Conservation (phyloP, 2,888 invertebrate genomes). For the Nomada hirtipes region DNA sequence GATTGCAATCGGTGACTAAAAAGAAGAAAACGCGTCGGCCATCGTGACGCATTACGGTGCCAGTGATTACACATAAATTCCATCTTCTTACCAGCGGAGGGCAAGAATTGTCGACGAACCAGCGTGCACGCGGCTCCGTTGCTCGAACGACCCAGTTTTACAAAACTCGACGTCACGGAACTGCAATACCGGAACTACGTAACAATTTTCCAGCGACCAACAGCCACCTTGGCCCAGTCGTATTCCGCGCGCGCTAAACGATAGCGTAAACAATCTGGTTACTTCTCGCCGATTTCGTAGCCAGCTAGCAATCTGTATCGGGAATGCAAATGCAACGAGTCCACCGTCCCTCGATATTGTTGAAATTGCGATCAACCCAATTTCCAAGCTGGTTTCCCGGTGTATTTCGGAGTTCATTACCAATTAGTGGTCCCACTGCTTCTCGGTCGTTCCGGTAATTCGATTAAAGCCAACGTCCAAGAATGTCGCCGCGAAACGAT, state of each 20-base stretch:
- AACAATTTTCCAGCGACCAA: slow-evolving; percentile 30
- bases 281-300: slow-evolving; percentile 24
- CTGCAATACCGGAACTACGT: slow-evolving; percentile 30
- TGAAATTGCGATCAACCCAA: slow-evolving; percentile 37
- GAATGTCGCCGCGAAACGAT: slow-evolving; percentile 4
- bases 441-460: slow-evolving; percentile 9
- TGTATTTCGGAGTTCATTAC: slow-evolving; percentile 34
- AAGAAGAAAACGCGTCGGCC: slow-evolving; percentile 15
- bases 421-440: slow-evolving; percentile 32
- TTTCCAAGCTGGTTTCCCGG: slow-evolving; percentile 43
- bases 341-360: slow-evolving; percentile 15
- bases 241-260: slow-evolving; percentile 1
- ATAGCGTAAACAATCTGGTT: slow-evolving; percentile 6
- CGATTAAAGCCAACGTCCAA: not conserved
- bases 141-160: slow-evolving; percentile 59
- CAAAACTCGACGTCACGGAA: slow-evolving; percentile 25
- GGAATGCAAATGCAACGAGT: slow-evolving; percentile 29
- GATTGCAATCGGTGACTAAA: not conserved
- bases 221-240: not conserved
- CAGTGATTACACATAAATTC: slow-evolving; percentile 33
- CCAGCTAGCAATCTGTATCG: not conserved
- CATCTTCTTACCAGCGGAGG: slow-evolving; percentile 22
- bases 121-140: slow-evolving; percentile 27
- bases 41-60: slow-evolving; percentile 14
- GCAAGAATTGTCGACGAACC: slow-evolving; percentile 6